Base-by-base conservation (phyloP, 1,140 invertebrate species). In the Papilio helenus region DNA sequence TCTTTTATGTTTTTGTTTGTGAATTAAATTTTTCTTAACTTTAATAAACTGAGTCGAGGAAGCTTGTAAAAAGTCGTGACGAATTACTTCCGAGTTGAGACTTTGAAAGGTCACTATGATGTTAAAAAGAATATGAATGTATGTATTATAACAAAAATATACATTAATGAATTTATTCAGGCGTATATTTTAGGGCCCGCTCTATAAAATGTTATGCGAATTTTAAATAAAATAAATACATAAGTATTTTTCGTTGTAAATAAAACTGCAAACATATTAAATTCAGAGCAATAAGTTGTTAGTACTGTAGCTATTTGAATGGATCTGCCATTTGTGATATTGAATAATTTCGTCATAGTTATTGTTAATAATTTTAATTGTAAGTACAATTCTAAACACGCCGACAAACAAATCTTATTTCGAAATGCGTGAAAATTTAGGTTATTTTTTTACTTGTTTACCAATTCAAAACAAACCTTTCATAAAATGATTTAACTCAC, bases 51-150 rank as follows among this genome's bases (percentile, higher is more conserved):
- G 61, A 34, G 26, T 68, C 5, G 61, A 68, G 61, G 61, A 68
- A 68, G 61, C 26, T 68, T 68, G 61, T 29, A 68, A 29, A 68
- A 68, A 68, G 26, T 68, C 61, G 61, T 68, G 61, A 68, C 14
- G 61, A 68, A 68, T 68, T 68, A 68, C 61, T 68, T 68, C 61
- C 61, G 61, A 68, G 23, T 68, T 68, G 61, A 68, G 20, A 61
- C 20, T 65, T 29, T 29, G 61, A 68, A 68, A 68, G 61, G 61
- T 68, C 61, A 29, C 61, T 68, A 34, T 29, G 26, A 14, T 61
- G 58, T 61, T 26, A 12, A 61, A 26, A 26, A 61, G 58, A 34
- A 7, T 61, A 61, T 26, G 58, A 61, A 23, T 61, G 23, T 61
- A 23, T 61, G 23, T 61, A 26, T 29, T 68, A 29, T 68, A 14